These are phyloP conservation scores for Platycheirus albimanus DNA, from an alignment of 2,888 invertebrate genomes.

Conservation along the genomic window DNA sequence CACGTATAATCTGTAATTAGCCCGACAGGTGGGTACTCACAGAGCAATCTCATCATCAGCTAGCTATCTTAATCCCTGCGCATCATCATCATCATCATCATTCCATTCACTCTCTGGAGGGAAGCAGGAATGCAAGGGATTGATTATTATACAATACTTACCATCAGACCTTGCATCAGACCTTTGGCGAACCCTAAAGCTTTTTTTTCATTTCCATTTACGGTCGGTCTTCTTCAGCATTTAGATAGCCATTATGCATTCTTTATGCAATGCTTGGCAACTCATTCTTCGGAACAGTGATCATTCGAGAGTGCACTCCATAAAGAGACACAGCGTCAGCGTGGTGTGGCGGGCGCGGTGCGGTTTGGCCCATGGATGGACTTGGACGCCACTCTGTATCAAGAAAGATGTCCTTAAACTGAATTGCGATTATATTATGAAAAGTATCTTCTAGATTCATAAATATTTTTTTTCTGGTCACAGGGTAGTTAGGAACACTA, in stretches of 20 bases:
- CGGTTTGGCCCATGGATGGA: constrained; percentile 11
- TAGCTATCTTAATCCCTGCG: neutral
- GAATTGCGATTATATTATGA: constrained; percentile 39
- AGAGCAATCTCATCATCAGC: constrained; percentile 17
- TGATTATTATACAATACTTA: constrained; percentile 51
- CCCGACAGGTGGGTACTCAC: constrained; percentile 48
- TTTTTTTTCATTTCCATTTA: constrained; percentile 20
- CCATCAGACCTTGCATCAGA: neutral
- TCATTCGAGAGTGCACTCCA: constrained; percentile 53
- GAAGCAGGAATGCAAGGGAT: neutral
- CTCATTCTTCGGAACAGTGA: constrained; percentile 67
- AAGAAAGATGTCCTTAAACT: constrained; percentile 58
- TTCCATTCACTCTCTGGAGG: neutral
- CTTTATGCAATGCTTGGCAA: constrained; percentile 68
- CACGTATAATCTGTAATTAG: constrained; percentile 70
- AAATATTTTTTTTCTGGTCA: neutral
- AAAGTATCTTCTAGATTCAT: neutral
- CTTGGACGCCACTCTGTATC: constrained; percentile 54
- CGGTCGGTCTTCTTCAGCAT: constrained; percentile 9
- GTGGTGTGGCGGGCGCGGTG: no score
- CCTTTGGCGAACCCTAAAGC: constrained; percentile 52
- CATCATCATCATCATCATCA: constrained; percentile 25
- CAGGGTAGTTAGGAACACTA: no score
- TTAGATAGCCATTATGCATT: constrained; percentile 66
- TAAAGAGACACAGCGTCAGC: constrained; percentile 16